A percentile compares a stretch with the other conserved stretches of the same genome.
phyloP scores from a whole-genome alignment of 2,113 vertebrate genomes.

The Etia nguti region DNA sequence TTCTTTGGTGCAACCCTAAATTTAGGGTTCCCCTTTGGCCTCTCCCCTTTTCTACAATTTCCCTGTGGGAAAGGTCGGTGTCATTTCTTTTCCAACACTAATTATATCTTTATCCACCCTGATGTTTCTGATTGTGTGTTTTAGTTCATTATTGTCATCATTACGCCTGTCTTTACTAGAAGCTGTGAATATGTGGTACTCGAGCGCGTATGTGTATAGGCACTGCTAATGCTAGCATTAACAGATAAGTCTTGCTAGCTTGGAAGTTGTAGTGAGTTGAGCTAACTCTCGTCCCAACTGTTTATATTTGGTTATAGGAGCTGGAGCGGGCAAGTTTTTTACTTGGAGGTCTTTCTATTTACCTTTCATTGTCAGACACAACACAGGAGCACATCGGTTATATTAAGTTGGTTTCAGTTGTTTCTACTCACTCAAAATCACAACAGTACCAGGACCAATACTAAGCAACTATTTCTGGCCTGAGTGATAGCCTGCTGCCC shows the following conservation, averaged over 20 bases:
- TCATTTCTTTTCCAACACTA: too few relatives aligned
- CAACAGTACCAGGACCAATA: not conserved
- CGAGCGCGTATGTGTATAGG: rapidly evolving
- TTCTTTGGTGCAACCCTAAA: too few relatives aligned
- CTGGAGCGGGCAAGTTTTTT: not conserved
- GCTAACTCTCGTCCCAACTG: not conserved
- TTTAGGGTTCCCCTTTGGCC: too few relatives aligned
- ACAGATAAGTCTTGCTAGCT: not conserved
- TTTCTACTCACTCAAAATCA: not conserved
- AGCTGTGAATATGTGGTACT: not conserved
- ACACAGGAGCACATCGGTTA: not conserved
- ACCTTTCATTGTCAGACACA: not conserved
- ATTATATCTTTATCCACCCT: too few relatives aligned
- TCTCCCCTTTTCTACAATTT: too few relatives aligned
- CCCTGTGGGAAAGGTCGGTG: too few relatives aligned
- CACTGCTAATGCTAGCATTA: not conserved
- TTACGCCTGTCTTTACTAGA: not conserved
- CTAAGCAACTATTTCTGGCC: not conserved
- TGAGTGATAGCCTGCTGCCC: not conserved
- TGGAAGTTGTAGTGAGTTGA: not conserved
- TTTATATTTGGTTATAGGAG: rapidly evolving
- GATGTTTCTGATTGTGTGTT: not conserved
- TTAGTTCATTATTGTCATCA: not conserved
- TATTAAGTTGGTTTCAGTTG: not conserved
- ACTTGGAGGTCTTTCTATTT: not conserved